A percentile compares a stretch with the other conserved stretches of the same genome.
These are phyloP conservation scores for Oncorhynchus mykiss DNA, from an alignment of 2,113 vertebrate species.

Conservation along the genomic window DNA sequence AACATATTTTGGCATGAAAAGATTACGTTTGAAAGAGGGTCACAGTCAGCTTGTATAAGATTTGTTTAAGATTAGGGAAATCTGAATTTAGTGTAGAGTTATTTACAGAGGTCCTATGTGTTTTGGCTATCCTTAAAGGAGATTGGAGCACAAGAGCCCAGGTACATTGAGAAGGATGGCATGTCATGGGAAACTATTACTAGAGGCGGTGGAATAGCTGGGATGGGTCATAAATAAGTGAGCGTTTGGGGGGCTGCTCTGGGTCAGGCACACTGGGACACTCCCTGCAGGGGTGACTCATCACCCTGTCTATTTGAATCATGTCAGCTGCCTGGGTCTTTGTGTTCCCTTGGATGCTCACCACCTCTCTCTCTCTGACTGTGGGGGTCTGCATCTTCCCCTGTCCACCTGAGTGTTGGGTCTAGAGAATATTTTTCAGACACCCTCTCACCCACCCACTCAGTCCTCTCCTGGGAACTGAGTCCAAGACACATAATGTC, in stretches of 20 bases:
- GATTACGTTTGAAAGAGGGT: not conserved
- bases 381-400: too few species aligned
- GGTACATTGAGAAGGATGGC: slow-evolving; percentile 25
- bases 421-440: not conserved
- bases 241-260: slow-evolving; percentile 47
- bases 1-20: not conserved
- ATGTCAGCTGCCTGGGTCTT: slow-evolving; percentile 61
- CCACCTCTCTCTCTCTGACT: not conserved
- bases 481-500: too few species aligned
- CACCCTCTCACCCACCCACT: not conserved
- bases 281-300: slow-evolving; percentile 51
- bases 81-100: not conserved
- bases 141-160: not conserved
- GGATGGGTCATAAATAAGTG: slow-evolving; percentile 64
- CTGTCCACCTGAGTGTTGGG: not conserved
- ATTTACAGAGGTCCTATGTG: not conserved
- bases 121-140: not conserved
- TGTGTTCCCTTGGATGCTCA: slow-evolving; percentile 8
- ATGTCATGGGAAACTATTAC: slow-evolving; percentile 5
- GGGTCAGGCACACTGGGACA: slow-evolving; percentile 55
- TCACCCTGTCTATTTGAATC: slow-evolving; percentile 58
- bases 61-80: not conserved
- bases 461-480: not conserved
- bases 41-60: not conserved
- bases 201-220: slow-evolving; percentile 28